Conservation (phyloP, 2,113 vertebrate genomes). For the Raja brachyura region DNA sequence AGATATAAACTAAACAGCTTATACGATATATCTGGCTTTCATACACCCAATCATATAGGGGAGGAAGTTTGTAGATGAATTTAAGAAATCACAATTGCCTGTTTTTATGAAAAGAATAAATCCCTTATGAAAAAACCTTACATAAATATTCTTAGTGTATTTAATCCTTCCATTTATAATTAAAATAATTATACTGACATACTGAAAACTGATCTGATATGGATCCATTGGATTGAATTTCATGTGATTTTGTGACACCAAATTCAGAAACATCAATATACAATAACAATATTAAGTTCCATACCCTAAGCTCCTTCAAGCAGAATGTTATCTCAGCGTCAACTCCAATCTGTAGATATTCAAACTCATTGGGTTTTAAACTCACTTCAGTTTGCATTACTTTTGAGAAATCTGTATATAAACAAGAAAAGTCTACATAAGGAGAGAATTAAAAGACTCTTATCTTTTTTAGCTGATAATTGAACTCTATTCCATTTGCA, state of each 20-base stretch:
- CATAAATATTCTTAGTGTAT: too few species aligned
- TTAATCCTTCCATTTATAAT: neutral
- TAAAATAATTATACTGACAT: neutral
- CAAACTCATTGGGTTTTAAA: conserved; percentile 78
- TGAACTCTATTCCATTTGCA: neutral
- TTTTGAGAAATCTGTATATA: conserved; percentile 62
- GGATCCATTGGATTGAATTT: neutral
- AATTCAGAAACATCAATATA: neutral
- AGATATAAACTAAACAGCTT: too few species aligned
- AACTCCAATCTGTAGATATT: conserved; percentile 74
- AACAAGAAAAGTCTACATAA: conserved; percentile 11
- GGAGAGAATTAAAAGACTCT: neutral
- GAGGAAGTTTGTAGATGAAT: too few species aligned
- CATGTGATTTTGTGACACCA: neutral
- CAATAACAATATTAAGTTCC: conserved; percentile 41
- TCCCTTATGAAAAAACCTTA: too few species aligned
- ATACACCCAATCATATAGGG: too few species aligned
- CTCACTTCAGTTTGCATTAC: conserved; percentile 72
- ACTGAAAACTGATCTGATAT: neutral
- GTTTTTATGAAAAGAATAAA: too few species aligned
- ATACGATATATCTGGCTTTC: too few species aligned
- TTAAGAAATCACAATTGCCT: too few species aligned
- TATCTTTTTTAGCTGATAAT: neutral
- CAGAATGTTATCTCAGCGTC: conserved; percentile 86
- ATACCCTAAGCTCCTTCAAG: conserved; percentile 90